A percentile compares a stretch with the other conserved stretches of the same genome.
phyloP scores from a whole-genome alignment of 2,888 invertebrate genomes.

The Mellilla xanthometata region DNA sequence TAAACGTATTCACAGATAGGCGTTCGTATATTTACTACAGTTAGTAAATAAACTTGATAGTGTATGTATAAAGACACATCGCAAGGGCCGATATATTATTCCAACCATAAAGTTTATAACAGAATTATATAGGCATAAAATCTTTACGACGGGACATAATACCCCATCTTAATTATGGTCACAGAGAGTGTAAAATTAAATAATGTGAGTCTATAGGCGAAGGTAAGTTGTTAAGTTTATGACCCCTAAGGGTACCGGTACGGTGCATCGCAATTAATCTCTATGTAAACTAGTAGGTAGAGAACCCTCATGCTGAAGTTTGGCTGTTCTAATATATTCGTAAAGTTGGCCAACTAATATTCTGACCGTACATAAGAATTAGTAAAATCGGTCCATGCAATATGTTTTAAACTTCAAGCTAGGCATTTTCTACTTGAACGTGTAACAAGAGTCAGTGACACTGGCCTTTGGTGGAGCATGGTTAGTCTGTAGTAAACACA shows the following conservation, averaged over 20 bases:
- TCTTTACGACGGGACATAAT: slow-evolving; percentile 22
- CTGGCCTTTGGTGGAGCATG: no score
- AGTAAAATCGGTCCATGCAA: no score
- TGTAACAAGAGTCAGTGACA: no score
- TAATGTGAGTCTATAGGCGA: slow-evolving; percentile 15
- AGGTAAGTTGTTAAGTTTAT: slow-evolving; percentile 21
- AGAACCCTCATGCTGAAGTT: slow-evolving; percentile 2
- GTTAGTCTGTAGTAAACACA: no score
- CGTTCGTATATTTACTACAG: neutral
- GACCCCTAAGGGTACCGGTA: slow-evolving; percentile 11
- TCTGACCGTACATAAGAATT: no score
- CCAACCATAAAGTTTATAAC: slow-evolving; percentile 21
- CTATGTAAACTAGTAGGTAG: slow-evolving; percentile 17
- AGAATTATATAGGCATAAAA: slow-evolving; percentile 23
- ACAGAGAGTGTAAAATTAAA: slow-evolving; percentile 24
- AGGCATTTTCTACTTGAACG: no score
- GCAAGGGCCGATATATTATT: slow-evolving; percentile 17
- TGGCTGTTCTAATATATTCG: neutral
- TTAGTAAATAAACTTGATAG: slow-evolving; percentile 9
- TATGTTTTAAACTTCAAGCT: no score
- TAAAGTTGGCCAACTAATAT: no score
- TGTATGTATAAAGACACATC: slow-evolving; percentile 17
- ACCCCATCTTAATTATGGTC: slow-evolving; percentile 26
- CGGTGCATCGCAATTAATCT: slow-evolving; percentile 22
- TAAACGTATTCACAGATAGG: slow-evolving; percentile 5